Percentiles rank a stretch among this genome's conserved stretches.
Evolutionary conservation across 2,797 vertebrate genomes (phyloP).

Genomic region (Tenualosa thibaudeaui): DNA sequence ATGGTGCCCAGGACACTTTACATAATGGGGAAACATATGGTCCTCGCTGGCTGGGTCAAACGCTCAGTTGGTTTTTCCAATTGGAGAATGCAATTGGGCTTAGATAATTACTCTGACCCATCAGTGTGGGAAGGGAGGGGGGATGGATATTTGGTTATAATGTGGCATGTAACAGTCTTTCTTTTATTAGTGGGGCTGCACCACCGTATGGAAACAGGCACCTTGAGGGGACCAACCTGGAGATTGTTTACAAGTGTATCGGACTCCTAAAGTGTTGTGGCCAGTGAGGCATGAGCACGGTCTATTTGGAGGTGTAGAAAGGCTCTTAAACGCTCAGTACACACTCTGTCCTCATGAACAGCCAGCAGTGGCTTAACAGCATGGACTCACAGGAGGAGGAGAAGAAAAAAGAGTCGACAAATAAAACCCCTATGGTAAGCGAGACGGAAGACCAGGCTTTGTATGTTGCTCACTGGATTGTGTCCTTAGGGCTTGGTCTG

Average conservation of each 20-base stretch:
- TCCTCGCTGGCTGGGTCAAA: not conserved
- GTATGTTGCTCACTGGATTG: conserved; percentile 11
- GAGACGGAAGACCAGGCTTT: conserved; percentile 12
- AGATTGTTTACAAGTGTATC: conserved; percentile 7
- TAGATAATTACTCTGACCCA: conserved; percentile 2
- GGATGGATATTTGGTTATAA: not conserved
- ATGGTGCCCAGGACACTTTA: too few species aligned
- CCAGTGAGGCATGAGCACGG: conserved; percentile 1
- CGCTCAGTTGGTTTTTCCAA: not conserved
- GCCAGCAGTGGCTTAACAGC: conserved; percentile 7
- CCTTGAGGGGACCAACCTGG: not conserved
- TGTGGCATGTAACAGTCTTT: not conserved
- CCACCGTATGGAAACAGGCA: not conserved
- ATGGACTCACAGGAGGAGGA: not conserved
- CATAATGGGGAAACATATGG: conserved; percentile 9
- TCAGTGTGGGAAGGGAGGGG: not conserved
- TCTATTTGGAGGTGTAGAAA: not conserved
- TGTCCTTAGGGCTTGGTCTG: conserved; percentile 15
- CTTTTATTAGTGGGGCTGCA: not conserved
- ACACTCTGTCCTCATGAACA: conserved; percentile 16
- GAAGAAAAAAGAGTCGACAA: not conserved
- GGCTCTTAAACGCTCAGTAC: conserved; percentile 3
- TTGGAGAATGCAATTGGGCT: not conserved
- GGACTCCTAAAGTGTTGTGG: not conserved
- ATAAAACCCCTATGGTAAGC: not conserved